Percentiles rank a stretch among this genome's conserved stretches.
Evolutionary conservation across 1,140 invertebrate genomes (phyloP).

Genomic region (Scaptomyza hsui): DNA sequence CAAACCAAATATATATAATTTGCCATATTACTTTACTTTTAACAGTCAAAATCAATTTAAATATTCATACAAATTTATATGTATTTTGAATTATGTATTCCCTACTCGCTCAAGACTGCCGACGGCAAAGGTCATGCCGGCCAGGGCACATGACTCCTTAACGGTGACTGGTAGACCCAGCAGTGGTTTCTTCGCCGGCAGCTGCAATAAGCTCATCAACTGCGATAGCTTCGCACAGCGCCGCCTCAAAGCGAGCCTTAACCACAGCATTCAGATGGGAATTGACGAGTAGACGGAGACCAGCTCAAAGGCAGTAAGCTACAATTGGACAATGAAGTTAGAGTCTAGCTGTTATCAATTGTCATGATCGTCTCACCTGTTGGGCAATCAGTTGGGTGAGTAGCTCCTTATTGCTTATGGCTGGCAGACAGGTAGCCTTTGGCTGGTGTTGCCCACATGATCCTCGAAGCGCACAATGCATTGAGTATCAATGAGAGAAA

Average conservation of each 20-base stretch:
- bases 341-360: neutral
- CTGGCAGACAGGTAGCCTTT: constrained; percentile 22
- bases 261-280: constrained; percentile 89
- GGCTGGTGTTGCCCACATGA: neutral
- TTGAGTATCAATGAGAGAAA: constrained; percentile 28
- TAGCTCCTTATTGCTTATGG: constrained; percentile 55
- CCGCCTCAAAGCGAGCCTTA: constrained; percentile 88
- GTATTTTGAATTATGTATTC: neutral
- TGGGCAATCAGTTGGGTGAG: constrained; percentile 42
- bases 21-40: no score
- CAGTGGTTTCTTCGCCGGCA: constrained; percentile 85
- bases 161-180: constrained; percentile 91
- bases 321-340: neutral
- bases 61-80: neutral
- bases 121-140: constrained; percentile 87
- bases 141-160: constrained; percentile 89
- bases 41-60: no score
- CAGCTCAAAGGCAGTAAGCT: constrained; percentile 87
- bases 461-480: neutral
- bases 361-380: constrained; percentile 30
- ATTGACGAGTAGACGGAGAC: constrained; percentile 89
- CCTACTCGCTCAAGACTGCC: constrained; percentile 87
- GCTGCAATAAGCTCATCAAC: constrained; percentile 84
- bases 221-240: constrained; percentile 87
- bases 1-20: no score